Percentiles rank a stretch among this genome's conserved stretches.
Evolutionary conservation across 2,888 invertebrate genomes (phyloP).

Genomic region (Eueremaeus valkanovi): DNA sequence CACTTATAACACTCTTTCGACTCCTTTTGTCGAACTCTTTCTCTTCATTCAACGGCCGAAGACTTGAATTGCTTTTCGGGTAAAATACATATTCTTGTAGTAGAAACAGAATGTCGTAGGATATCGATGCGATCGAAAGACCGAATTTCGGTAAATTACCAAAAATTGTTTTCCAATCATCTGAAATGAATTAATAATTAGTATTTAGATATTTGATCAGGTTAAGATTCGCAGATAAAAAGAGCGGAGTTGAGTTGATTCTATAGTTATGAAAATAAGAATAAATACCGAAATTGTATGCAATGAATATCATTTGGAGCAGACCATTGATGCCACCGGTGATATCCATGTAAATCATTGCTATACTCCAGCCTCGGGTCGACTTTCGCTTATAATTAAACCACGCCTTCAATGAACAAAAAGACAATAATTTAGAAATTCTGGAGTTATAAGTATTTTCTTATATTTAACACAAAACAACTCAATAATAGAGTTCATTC

Average conservation of each 20-base stretch:
- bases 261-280: neutral
- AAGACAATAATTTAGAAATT: neutral
- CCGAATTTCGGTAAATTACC: slow-evolving; percentile 98
- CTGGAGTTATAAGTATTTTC: too few relatives aligned
- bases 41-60: neutral
- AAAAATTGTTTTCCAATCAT: slow-evolving; percentile 94
- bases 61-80: slow-evolving; percentile 45
- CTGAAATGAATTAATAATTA: slow-evolving; percentile 54
- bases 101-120: slow-evolving; percentile 94
- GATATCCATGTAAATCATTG: slow-evolving; percentile 93
- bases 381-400: slow-evolving; percentile 70
- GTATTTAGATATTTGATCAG: too few relatives aligned
- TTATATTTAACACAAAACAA: too few relatives aligned
- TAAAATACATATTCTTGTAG: slow-evolving; percentile 94
- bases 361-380: slow-evolving; percentile 97
- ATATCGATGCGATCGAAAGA: slow-evolving; percentile 85
- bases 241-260: neutral
- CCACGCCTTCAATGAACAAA: slow-evolving; percentile 17
- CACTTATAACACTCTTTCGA: neutral
- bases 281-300: slow-evolving; percentile 61
- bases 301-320: slow-evolving; percentile 90
- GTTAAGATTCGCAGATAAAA: too few relatives aligned
- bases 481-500: too few relatives aligned
- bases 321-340: slow-evolving; percentile 90
- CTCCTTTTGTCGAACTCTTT: too few relatives aligned